A percentile compares a stretch with the other conserved stretches of the same genome.
Conservation (phyloP, 1,140 invertebrate species). For the Artemia franciscana region DNA sequence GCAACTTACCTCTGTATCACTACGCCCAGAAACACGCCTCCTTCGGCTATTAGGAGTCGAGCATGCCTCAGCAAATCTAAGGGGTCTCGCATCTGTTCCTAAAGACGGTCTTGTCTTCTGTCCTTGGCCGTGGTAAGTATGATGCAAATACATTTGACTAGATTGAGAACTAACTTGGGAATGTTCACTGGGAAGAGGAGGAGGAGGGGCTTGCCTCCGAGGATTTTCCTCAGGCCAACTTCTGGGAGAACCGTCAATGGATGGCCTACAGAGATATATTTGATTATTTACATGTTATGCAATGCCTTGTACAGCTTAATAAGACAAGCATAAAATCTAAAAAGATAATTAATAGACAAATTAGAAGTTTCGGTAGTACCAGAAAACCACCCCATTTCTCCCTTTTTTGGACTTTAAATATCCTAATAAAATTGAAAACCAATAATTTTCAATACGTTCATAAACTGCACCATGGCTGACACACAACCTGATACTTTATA, state of each 20-base stretch:
- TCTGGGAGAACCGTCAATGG: not conserved
- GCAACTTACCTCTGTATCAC: not conserved
- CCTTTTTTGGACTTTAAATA: too few species aligned
- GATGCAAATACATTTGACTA: constrained; percentile 38
- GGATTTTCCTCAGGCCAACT: not conserved
- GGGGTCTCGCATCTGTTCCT: constrained; percentile 29
- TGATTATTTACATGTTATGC: not conserved
- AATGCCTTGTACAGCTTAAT: too few species aligned
- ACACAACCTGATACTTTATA: too few species aligned
- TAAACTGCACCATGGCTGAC: too few species aligned
- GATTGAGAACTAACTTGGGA: constrained; percentile 31
- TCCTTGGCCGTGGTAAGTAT: constrained; percentile 71
- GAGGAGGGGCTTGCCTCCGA: constrained; percentile 1
- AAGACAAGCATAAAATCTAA: too few species aligned
- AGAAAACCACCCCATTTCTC: too few species aligned
- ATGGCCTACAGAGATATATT: not conserved
- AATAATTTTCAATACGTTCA: too few species aligned
- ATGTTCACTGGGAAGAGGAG: constrained; percentile 15
- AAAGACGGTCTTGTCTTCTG: constrained; percentile 45
- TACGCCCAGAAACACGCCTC: not conserved
- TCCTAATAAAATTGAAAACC: too few species aligned
- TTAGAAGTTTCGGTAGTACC: too few species aligned
- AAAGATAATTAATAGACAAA: too few species aligned
- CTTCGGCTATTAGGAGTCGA: constrained; percentile 29
- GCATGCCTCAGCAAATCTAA: constrained; percentile 49